These are phyloP conservation scores for Oxyura jamaicensis DNA, from an alignment of 2,113 vertebrate genomes.

Conservation along the genomic window DNA sequence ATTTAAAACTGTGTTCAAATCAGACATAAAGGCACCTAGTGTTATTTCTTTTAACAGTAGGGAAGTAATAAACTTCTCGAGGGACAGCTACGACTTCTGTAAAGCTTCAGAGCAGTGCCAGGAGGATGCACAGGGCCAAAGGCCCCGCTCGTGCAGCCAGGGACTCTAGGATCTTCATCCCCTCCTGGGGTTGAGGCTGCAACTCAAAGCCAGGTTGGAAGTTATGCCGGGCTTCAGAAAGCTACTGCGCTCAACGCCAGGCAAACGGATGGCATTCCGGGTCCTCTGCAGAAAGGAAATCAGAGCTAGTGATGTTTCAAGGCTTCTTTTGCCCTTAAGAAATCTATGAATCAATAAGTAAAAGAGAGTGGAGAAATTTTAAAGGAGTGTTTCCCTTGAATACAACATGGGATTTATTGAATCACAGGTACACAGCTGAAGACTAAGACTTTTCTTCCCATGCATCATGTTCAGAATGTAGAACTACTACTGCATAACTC, in stretches of 20 bases:
- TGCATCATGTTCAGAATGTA: background rate
- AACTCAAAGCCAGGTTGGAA: background rate
- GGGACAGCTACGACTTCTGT: background rate
- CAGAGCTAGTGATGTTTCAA: background rate
- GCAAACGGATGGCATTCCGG: background rate
- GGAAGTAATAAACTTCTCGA: background rate
- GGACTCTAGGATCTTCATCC: rapidly evolving
- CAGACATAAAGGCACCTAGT: background rate
- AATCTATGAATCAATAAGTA: background rate
- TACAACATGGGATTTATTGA: background rate
- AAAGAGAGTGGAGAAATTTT: background rate
- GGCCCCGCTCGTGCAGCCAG: rapidly evolving
- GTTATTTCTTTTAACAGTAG: background rate
- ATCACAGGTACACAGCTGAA: background rate
- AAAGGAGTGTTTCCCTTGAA: background rate
- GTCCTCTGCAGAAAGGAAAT: background rate
- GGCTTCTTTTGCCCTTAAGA: background rate
- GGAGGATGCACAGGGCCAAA: background rate
- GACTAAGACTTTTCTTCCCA: background rate
- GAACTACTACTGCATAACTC: background rate
- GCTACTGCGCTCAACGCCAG: background rate
- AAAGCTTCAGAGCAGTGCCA: background rate
- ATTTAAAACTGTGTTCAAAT: background rate
- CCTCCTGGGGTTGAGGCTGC: background rate
- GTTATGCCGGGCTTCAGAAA: background rate